Evolutionary conservation across 2,888 invertebrate genomes (phyloP).

Genomic region (Drosophila differens): DNA sequence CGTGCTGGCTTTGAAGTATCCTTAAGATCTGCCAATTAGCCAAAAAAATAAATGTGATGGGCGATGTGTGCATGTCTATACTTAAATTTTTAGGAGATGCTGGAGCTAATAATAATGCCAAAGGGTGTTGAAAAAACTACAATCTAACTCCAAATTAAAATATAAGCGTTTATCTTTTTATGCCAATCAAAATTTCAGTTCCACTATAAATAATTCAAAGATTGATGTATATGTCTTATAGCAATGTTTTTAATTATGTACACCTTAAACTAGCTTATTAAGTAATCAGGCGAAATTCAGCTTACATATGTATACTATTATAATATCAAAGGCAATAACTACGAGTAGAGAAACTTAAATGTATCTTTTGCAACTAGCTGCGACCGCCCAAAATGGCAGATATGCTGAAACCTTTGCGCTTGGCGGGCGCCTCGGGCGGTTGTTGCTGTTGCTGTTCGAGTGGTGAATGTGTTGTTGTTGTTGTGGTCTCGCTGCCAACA

Average conservation of each 20-base stretch:
- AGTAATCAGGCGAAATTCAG: conserved; percentile 63
- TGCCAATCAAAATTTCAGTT: background rate
- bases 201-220: background rate
- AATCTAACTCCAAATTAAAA: background rate
- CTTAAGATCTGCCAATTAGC: conserved; percentile 51
- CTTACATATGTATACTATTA: conserved; percentile 34
- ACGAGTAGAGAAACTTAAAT: background rate
- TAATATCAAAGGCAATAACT: conserved; percentile 41
- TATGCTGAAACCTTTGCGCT: conserved; percentile 84
- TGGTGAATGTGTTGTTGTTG: conserved; percentile 35
- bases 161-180: background rate
- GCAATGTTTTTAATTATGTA: conserved; percentile 29
- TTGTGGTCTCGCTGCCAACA: conserved; percentile 64
- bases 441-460: conserved; percentile 39
- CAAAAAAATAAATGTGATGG: conserved; percentile 1
- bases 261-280: conserved; percentile 43
- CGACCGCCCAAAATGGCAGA: conserved; percentile 84
- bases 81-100: background rate
- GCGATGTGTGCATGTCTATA: background rate
- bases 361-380: conserved; percentile 59
- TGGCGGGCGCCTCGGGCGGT: conserved; percentile 63
- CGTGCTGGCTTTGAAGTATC: conserved; percentile 61
- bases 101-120: background rate
- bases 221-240: conserved; percentile 11
- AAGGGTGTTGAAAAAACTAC: background rate